Evolutionary conservation across 2,113 vertebrate genomes (phyloP).

Genomic region (Bambusicola thoracicus): DNA sequence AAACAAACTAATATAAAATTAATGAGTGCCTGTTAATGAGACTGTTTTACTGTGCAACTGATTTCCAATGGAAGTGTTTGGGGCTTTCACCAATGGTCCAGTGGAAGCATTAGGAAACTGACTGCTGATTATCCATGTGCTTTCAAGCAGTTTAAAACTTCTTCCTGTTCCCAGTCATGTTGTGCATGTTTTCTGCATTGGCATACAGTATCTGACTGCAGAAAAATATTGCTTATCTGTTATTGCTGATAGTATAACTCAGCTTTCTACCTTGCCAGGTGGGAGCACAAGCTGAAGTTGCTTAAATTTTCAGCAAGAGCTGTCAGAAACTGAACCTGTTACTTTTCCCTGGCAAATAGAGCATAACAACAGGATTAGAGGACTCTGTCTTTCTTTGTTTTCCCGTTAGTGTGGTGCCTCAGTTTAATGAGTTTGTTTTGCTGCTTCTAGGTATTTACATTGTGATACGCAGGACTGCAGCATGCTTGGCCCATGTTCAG

Average conservation of each 20-base stretch:
- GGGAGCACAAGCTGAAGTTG: background rate
- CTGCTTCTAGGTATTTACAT: background rate
- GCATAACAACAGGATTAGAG: background rate
- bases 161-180: background rate
- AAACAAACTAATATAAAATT: background rate
- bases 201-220: fast-evolving
- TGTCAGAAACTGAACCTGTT: background rate
- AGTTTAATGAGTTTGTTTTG: background rate
- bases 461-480: background rate
- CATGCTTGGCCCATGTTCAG: background rate
- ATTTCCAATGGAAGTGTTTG: background rate
- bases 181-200: background rate
- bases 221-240: background rate
- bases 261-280: background rate
- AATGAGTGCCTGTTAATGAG: background rate
- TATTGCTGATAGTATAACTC: background rate
- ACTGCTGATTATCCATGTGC: background rate
- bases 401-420: background rate
- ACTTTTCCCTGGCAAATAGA: background rate
- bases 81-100: background rate
- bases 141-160: background rate
- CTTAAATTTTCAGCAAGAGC: background rate
- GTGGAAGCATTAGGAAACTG: background rate
- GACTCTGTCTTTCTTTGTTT: background rate
- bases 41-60: background rate